These are phyloP conservation scores for Oryzias curvinotus DNA, from an alignment of 2,113 vertebrate genomes.

Conservation along the genomic window DNA sequence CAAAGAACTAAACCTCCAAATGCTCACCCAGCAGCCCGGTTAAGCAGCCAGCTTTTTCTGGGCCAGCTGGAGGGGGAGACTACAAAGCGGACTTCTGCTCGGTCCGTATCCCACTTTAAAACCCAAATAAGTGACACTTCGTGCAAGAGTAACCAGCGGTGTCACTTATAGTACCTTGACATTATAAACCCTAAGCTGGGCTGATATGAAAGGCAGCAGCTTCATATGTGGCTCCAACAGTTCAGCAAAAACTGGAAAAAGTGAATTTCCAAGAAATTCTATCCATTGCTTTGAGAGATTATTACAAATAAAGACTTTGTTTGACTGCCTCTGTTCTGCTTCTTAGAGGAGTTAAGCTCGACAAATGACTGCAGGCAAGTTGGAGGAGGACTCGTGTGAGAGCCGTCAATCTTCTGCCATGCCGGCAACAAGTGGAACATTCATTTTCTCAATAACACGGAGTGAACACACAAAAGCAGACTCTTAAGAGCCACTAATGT, in stretches of 20 bases:
- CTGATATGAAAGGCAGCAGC: background rate
- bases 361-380: background rate
- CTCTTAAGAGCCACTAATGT: no score
- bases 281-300: background rate
- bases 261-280: background rate
- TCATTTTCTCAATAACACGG: background rate
- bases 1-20: slow-evolving; percentile 31
- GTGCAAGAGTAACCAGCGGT: slow-evolving; percentile 1
- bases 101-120: background rate
- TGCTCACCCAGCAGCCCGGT: slow-evolving; percentile 23
- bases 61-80: slow-evolving; percentile 5
- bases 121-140: background rate
- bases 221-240: background rate
- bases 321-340: no score
- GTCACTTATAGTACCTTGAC: background rate
- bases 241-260: background rate
- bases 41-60: slow-evolving; percentile 28
- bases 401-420: slow-evolving; percentile 6
- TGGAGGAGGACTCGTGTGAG: background rate
- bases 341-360: background rate
- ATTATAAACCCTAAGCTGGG: background rate
- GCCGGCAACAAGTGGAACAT: background rate
- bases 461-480: background rate
- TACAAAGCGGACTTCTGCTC: background rate
- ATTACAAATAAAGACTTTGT: background rate